Evolutionary conservation across 2,888 invertebrate genomes (phyloP).

Genomic region (Aleiodes leptofemur): DNA sequence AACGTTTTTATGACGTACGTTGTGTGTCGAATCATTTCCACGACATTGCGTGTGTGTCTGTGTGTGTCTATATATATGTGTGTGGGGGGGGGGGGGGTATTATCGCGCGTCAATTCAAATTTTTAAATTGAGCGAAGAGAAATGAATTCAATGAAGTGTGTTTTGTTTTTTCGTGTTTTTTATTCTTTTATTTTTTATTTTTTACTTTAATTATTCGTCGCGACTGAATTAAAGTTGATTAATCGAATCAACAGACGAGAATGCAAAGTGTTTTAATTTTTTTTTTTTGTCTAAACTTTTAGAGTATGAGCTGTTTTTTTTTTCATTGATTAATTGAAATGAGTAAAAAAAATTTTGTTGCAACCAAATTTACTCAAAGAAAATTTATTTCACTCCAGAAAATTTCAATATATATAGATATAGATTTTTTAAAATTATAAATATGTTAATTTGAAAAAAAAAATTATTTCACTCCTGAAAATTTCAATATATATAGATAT

Average conservation of each 20-base stretch:
- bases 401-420: too few relatives aligned
- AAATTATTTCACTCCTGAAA: too few relatives aligned
- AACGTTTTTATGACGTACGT: too few relatives aligned
- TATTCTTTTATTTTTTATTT: not conserved
- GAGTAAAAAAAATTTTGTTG: not conserved
- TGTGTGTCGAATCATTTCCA: too few relatives aligned
- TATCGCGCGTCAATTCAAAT: conserved; percentile 14
- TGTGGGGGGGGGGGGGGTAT: too few relatives aligned
- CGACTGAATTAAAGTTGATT: conserved; percentile 8
- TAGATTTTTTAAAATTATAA: too few relatives aligned
- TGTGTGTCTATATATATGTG: too few relatives aligned
- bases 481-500: too few relatives aligned
- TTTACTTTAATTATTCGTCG: not conserved
- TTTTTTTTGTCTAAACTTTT: not conserved
- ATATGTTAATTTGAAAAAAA: too few relatives aligned
- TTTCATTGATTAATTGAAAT: conserved; percentile 22
- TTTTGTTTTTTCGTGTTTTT: too few relatives aligned
- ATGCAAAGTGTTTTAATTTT: not conserved
- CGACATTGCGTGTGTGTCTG: not conserved
- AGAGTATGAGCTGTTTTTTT: not conserved
- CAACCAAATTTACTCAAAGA: too few relatives aligned
- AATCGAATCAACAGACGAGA: not conserved
- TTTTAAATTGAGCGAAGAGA: not conserved
- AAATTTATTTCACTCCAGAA: too few relatives aligned
- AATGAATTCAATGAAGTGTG: not conserved